Conservation (phyloP, 64 coral and sea anemone species). For the Stichodactyla mertensii region DNA sequence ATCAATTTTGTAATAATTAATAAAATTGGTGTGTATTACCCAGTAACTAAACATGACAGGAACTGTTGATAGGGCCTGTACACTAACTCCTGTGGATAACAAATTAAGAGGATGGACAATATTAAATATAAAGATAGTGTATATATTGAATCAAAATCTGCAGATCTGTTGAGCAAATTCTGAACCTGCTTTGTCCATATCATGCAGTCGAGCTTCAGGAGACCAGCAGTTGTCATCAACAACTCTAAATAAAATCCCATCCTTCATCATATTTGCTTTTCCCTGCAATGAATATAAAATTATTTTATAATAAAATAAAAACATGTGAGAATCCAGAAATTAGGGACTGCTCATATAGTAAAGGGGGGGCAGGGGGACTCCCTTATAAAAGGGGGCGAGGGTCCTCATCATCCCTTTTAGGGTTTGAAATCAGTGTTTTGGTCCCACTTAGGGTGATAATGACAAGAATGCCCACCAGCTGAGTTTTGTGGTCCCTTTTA, state of each 20-base stretch:
- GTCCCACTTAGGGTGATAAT: no score
- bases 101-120: background rate
- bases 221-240: constrained; percentile 98
- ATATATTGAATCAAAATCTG: background rate
- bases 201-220: constrained; percentile 79
- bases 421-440: no score
- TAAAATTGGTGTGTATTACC: constrained; percentile 23
- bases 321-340: no score
- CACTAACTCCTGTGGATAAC: constrained; percentile 58
- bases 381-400: no score
- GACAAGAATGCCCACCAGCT: no score
- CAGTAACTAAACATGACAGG: constrained; percentile 95
- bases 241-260: constrained; percentile 87
- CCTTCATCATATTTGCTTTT: constrained; percentile 94
- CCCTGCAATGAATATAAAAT: constrained; percentile 35
- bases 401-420: no score
- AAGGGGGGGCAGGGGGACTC: no score
- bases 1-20: no score
- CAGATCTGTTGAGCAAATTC: background rate
- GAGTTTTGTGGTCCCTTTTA: no score
- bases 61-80: constrained; percentile 80
- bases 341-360: no score
- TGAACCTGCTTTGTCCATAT: constrained; percentile 95
- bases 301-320: no score
- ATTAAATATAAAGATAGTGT: background rate